A percentile compares a stretch with the other conserved stretches of the same genome.
Conservation (phyloP, 2,888 invertebrate species). For the Volucella inanis region DNA sequence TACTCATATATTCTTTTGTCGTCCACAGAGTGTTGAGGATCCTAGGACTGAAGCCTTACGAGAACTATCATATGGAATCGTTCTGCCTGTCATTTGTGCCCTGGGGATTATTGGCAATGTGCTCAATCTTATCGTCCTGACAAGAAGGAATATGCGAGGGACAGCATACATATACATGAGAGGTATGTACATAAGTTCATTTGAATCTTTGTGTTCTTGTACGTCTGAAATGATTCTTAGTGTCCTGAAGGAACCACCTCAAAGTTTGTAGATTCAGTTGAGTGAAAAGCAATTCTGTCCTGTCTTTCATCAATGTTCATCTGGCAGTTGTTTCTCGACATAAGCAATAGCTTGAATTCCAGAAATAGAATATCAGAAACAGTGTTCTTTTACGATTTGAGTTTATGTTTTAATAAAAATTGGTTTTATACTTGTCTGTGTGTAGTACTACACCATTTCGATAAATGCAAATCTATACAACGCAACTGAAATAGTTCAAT, state of each 20-base stretch:
- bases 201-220: background rate
- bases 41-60: constrained; percentile 85
- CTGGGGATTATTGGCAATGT: constrained; percentile 91
- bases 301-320: background rate
- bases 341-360: too few species aligned
- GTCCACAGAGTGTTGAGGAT: constrained; percentile 83
- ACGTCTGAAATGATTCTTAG: background rate
- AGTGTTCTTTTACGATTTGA: too few species aligned
- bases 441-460: too few species aligned
- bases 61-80: constrained; percentile 87
- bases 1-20: constrained; percentile 23
- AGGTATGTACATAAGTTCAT: constrained; percentile 84
- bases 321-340: background rate
- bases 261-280: background rate
- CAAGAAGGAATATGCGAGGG: constrained; percentile 90
- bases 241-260: background rate
- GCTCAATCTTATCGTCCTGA: constrained; percentile 90
- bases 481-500: too few species aligned
- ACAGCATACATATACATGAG: constrained; percentile 92
- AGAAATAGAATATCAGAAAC: too few species aligned
- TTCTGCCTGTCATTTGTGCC: constrained; percentile 88
- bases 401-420: too few species aligned
- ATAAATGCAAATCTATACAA: too few species aligned
- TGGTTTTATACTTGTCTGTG: too few species aligned
- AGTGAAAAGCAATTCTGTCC: constrained; percentile 13